These are phyloP conservation scores for Salvelinus alpinus DNA, from an alignment of 2,113 vertebrate species.

Conservation along the genomic window DNA sequence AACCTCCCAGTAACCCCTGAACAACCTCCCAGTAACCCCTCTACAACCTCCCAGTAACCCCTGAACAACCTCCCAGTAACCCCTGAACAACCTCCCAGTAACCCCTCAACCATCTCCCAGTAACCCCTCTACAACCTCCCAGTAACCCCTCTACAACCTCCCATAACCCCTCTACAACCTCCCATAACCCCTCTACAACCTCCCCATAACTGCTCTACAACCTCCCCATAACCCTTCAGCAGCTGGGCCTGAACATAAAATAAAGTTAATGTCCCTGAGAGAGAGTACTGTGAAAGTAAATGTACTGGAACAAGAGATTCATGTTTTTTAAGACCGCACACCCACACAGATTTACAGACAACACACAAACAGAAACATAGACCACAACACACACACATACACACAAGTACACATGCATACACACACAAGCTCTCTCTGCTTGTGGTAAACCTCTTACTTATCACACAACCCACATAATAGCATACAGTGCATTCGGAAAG, in stretches of 20 bases:
- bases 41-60: no score
- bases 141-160: conserved; percentile 29
- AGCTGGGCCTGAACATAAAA: no score
- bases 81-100: conserved; percentile 27
- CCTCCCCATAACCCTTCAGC: conserved; percentile 29
- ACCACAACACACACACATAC: no score
- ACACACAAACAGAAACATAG: no score
- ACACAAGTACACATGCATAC: no score
- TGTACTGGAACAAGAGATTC: no score
- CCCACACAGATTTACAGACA: no score
- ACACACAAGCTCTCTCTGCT: no score
- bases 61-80: conserved; percentile 36
- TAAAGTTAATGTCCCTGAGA: no score
- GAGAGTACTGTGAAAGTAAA: no score
- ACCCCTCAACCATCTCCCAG: conserved; percentile 33
- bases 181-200: conserved; percentile 24
- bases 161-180: conserved; percentile 17
- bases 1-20: conserved; percentile 31
- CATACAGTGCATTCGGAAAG: no score
- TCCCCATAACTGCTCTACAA: conserved; percentile 28
- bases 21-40: conserved; percentile 32
- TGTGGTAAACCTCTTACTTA: not conserved
- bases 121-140: conserved; percentile 31
- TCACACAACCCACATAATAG: not conserved
- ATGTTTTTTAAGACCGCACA: no score